A percentile compares a stretch with the other conserved stretches of the same genome.
phyloP scores from a whole-genome alignment of 2,797 vertebrate species.

The Aselliscus stoliczkanus region DNA sequence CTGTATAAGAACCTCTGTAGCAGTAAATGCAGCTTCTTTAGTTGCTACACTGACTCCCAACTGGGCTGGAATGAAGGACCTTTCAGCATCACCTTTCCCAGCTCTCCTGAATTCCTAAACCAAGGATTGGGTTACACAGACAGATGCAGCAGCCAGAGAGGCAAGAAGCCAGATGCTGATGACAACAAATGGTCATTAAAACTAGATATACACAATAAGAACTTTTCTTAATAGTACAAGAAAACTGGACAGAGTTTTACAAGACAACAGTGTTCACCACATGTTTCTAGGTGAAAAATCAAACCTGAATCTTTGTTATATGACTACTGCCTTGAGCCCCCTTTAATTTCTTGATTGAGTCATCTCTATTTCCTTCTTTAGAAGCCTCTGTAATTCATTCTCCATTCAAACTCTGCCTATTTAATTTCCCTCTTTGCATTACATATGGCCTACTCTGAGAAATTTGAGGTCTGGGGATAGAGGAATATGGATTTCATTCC shows the following conservation, averaged over 20 bases:
- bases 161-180: neutral
- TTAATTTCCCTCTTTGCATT: neutral
- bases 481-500: conserved; percentile 37
- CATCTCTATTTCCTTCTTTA: conserved; percentile 25
- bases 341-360: neutral
- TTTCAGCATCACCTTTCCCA: neutral
- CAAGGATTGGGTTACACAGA: neutral
- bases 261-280: neutral
- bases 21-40: neutral
- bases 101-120: neutral
- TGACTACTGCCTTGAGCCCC: neutral
- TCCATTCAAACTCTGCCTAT: neutral
- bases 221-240: neutral
- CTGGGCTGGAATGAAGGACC: neutral
- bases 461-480: neutral
- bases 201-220: neutral
- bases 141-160: neutral
- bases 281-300: neutral
- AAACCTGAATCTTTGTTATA: neutral
- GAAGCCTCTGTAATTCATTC: neutral
- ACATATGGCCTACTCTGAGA: neutral
- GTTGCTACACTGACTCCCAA: neutral
- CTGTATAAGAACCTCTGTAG: neutral
- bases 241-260: neutral
- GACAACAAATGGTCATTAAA: neutral